Conservation (phyloP, 1,140 invertebrate species). For the Thaumatotibia leucotreta region DNA sequence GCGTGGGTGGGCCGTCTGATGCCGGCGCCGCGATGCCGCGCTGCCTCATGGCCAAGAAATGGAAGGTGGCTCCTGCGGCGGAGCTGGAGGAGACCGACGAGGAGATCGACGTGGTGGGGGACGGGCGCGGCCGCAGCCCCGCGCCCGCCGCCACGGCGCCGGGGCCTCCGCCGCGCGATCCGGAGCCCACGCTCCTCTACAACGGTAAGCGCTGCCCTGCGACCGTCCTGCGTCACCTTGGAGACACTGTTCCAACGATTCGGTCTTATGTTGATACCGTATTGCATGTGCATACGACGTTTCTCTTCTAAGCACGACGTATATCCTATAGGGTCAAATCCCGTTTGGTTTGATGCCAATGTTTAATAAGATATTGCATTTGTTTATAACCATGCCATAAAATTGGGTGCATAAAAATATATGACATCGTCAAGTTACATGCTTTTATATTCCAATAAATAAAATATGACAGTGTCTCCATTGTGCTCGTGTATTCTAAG, state of each 20-base stretch:
- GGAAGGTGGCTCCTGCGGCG: conserved; percentile 90
- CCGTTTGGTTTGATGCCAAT: neutral
- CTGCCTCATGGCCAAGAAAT: conserved; percentile 93
- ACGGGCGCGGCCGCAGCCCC: conserved; percentile 75
- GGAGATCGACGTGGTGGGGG: conserved; percentile 87
- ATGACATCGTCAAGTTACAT: neutral
- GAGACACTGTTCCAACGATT: neutral
- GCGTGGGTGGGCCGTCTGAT: conserved; percentile 60
- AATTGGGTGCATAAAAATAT: neutral
- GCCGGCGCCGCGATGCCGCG: conserved; percentile 84
- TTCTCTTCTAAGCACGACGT: neutral
- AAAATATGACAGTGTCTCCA: neutral
- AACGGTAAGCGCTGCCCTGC: conserved; percentile 53
- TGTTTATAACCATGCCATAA: neutral
- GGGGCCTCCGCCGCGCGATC: conserved; percentile 65
- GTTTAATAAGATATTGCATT: neutral
- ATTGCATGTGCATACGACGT: neutral
- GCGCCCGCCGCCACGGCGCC: conserved; percentile 70
- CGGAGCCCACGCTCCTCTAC: conserved; percentile 72
- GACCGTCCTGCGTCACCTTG: neutral
- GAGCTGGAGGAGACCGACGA: conserved; percentile 87
- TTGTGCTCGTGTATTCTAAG: neutral
- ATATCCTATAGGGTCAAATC: neutral
- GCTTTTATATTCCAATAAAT: neutral
- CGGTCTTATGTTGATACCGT: neutral